phyloP scores from a whole-genome alignment of 2,888 invertebrate genomes.

The Smittia aterrima region DNA sequence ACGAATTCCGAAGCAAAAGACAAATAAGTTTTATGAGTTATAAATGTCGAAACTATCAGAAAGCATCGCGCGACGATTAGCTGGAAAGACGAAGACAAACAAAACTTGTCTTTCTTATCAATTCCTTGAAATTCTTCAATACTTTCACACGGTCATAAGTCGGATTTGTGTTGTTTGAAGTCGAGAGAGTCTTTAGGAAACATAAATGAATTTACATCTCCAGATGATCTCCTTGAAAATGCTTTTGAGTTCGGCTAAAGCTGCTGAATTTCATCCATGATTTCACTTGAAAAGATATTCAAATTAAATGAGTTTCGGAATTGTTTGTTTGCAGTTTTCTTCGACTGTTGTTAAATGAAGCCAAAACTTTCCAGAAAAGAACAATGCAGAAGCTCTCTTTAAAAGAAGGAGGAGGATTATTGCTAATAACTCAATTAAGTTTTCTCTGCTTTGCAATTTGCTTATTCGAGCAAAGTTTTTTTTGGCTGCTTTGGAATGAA shows the following conservation, averaged over 20 bases:
- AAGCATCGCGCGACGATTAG: not conserved
- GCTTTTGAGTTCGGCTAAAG: not conserved
- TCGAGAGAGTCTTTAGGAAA: not conserved
- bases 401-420: constrained; percentile 1
- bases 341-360: not conserved
- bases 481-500: too few relatives aligned
- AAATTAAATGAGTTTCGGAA: constrained; percentile 5
- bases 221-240: constrained; percentile 26
- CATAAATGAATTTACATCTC: constrained; percentile 24
- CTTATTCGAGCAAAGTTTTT: too few relatives aligned
- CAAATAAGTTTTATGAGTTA: constrained; percentile 18
- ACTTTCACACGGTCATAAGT: constrained; percentile 40
- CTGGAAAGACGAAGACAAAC: constrained; percentile 13
- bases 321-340: not conserved
- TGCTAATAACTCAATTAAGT: constrained; percentile 32
- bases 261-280: constrained; percentile 25
- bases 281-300: not conserved
- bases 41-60: not conserved
- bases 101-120: constrained; percentile 35
- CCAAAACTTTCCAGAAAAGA: not conserved
- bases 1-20: not conserved
- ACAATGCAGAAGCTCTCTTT: not conserved
- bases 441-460: too few relatives aligned
- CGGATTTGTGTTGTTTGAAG: constrained; percentile 34
- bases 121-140: constrained; percentile 32